These are phyloP conservation scores for Tragelaphus strepsiceros DNA, from an alignment of 2,113 vertebrate species.

Conservation along the genomic window DNA sequence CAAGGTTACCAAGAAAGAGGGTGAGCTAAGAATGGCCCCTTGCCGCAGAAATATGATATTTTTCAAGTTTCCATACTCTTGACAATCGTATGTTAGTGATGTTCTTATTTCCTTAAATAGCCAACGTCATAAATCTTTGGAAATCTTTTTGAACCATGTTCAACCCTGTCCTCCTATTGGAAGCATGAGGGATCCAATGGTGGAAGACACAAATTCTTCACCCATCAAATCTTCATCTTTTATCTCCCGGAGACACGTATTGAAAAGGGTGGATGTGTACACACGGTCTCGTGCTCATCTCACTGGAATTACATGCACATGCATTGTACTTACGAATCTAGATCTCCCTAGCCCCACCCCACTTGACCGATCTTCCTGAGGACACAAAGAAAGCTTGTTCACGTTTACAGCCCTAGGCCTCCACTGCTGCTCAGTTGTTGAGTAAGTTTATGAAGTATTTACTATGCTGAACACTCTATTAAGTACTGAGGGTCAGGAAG, in stretches of 20 bases:
- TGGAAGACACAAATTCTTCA: not conserved
- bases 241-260: not conserved
- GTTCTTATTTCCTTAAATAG: slow-evolving; percentile 22
- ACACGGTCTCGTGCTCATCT: not conserved
- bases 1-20: slow-evolving; percentile 46
- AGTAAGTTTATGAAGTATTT: not conserved
- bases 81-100: not conserved
- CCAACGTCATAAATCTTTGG: not conserved
- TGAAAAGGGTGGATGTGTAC: not conserved
- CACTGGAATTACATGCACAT: not conserved
- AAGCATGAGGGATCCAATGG: not conserved
- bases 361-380: not conserved
- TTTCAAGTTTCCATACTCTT: slow-evolving; percentile 29
- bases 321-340: not conserved
- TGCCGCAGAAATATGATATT: not conserved
- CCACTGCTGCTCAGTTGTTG: not conserved
- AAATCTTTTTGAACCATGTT: not conserved
- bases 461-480: not conserved
- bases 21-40: slow-evolving; percentile 33
- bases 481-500: not conserved
- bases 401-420: not conserved
- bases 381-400: not conserved
- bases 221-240: not conserved
- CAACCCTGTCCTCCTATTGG: not conserved
- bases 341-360: not conserved